Percentiles rank a stretch among this genome's conserved stretches.
Conservation (phyloP, 2,113 vertebrate genomes). For the Probosciger aterrimus region DNA sequence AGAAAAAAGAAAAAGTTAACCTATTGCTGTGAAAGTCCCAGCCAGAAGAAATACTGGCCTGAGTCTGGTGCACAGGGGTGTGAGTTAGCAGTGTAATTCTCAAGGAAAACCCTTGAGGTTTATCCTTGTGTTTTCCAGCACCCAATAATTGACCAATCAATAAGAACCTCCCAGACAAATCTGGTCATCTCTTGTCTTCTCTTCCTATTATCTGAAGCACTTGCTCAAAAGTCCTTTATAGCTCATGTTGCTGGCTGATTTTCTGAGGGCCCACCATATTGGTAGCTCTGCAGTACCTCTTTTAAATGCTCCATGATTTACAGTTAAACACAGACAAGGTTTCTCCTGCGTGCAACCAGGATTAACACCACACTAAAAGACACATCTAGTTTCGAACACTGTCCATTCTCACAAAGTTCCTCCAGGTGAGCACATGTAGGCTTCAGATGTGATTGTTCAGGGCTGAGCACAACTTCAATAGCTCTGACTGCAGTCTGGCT, state of each 20-base stretch:
- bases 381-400: background rate
- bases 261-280: background rate
- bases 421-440: background rate
- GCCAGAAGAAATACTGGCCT: background rate
- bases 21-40: background rate
- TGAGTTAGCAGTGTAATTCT: background rate
- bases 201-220: background rate
- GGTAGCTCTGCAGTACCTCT: fast-evolving
- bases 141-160: background rate
- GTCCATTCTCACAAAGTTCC: background rate
- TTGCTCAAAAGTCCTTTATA: background rate
- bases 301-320: background rate
- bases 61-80: background rate
- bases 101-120: background rate
- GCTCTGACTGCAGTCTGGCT: background rate
- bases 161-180: background rate
- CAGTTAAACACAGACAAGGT: background rate
- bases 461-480: background rate
- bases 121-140: background rate
- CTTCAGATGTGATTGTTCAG: background rate
- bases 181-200: background rate
- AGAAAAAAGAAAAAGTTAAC: background rate
- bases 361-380: background rate
- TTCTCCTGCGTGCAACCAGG: background rate
- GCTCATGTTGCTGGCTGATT: background rate